Conservation (phyloP, 2,888 invertebrate genomes). For the Allygus modestus region DNA sequence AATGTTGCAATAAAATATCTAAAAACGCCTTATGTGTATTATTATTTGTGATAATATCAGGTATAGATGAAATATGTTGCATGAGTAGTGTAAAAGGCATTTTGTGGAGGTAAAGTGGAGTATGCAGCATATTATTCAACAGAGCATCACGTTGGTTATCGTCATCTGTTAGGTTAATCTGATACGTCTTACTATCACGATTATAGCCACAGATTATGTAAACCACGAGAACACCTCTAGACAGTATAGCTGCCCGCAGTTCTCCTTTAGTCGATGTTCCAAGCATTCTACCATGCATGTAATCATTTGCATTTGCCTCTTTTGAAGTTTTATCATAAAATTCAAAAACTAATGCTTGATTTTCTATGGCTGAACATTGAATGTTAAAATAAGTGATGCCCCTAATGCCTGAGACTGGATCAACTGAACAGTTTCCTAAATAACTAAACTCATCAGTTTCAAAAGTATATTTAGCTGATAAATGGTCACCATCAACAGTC, state of each 20-base stretch:
- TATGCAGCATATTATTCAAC: not conserved
- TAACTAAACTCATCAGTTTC: conserved; percentile 17
- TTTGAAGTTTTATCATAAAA: conserved; percentile 12
- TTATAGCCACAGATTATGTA: not conserved
- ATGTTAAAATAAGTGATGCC: not conserved
- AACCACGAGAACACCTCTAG: conserved; percentile 10
- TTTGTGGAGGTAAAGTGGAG: not conserved
- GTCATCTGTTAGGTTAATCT: not conserved
- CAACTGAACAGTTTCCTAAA: not conserved
- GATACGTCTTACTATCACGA: not conserved
- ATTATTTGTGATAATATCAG: conserved; percentile 9
- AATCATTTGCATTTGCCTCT: not conserved
- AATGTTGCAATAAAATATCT: not conserved
- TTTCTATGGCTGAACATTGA: not conserved
- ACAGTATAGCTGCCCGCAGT: not conserved
- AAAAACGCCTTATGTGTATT: not conserved
- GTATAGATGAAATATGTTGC: not conserved
- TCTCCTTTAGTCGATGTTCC: not conserved
- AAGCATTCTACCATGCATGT: conserved; percentile 4
- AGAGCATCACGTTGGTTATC: not conserved
- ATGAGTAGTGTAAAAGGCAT: not conserved
- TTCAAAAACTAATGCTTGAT: not conserved
- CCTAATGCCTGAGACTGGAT: not conserved
- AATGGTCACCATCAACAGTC: not conserved
- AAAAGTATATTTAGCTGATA: not conserved